phyloP scores from a whole-genome alignment of 2,113 vertebrate genomes.

The Tursiops truncatus region DNA sequence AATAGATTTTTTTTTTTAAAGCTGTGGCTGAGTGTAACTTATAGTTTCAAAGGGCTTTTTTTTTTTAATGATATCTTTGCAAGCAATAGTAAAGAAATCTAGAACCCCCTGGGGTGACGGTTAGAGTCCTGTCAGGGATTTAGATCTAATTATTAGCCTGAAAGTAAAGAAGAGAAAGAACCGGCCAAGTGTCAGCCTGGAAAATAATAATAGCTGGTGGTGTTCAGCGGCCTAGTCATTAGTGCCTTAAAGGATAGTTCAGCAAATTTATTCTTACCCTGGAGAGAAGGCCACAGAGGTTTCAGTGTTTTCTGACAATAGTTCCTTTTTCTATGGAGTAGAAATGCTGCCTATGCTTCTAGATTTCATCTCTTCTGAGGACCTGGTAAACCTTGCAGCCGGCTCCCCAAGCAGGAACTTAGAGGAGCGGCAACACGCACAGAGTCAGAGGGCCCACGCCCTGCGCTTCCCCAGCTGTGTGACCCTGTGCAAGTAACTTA shows the following conservation, averaged over 20 bases:
- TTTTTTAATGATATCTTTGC: constrained; percentile 66
- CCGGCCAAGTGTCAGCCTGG: background rate
- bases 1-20: constrained; percentile 37
- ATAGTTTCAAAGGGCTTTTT: constrained; percentile 59
- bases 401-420: rapidly evolving
- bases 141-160: constrained; percentile 74
- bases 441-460: rapidly evolving
- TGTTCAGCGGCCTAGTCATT: constrained; percentile 26
- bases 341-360: background rate
- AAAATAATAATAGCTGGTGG: constrained; percentile 53
- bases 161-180: constrained; percentile 55
- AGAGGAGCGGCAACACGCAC: background rate
- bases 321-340: background rate
- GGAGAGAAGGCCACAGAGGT: background rate
- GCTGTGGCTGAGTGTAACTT: constrained; percentile 48
- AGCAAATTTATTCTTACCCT: background rate
- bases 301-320: background rate
- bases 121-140: constrained; percentile 66
- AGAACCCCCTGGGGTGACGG: constrained; percentile 41
- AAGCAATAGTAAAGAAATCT: constrained; percentile 66
- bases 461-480: background rate
- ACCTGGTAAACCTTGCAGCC: background rate
- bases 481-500: background rate
- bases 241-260: constrained; percentile 14
- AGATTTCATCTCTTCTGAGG: background rate